Base-by-base conservation (phyloP, 2,113 vertebrate genomes). In the Cygnus buccinator region DNA sequence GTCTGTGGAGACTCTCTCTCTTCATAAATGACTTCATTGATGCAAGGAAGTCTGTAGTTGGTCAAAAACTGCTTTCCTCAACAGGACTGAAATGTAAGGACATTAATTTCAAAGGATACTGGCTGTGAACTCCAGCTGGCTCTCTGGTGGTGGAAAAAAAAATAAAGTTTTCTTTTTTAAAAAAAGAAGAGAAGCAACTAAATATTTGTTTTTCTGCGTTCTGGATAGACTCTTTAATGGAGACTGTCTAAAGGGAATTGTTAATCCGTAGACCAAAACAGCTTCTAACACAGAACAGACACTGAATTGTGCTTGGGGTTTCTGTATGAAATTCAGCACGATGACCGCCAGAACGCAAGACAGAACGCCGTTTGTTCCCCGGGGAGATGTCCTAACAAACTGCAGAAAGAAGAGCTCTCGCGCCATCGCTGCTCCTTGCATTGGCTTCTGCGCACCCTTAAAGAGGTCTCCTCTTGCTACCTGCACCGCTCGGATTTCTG, bases 351-450 rank as follows among this genome's bases (percentile, higher is more conserved):
- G 85, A 73, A 78, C 94, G 57, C 28, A 48, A 87, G 82, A 97
- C 97, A 97, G 93, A 97, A 68, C 89, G 92, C 89, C 18, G 2
- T 87, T 97, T 97, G 96, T 97, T 97, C 96, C 72, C 83, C 89
- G 7, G 61, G 94, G 90, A 86, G 96, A 95, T 94, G 72, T 82
- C 96, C 95, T 97, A 79, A 96, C 85, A 89, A 57, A 82, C 95
- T 88, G 94, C 94, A 92, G 94, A 94, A 96, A 88, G 96, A 91
- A 10, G 87, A 92, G 92, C 93, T 96, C 95, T 91, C 16, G 67
- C 96, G 92, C 95, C 86, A 70, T 67, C 78, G 65, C 83, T 15
- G 3, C 93, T 88, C 74, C 71, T 87, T 89, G 80, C 31, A 1
- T 33, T 88, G 80, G n/a, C 87, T 95, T 31, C 83, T 81, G 87